These are phyloP conservation scores for Fulmarus glacialis DNA, from an alignment of 2,113 vertebrate species.

Conservation along the genomic window DNA sequence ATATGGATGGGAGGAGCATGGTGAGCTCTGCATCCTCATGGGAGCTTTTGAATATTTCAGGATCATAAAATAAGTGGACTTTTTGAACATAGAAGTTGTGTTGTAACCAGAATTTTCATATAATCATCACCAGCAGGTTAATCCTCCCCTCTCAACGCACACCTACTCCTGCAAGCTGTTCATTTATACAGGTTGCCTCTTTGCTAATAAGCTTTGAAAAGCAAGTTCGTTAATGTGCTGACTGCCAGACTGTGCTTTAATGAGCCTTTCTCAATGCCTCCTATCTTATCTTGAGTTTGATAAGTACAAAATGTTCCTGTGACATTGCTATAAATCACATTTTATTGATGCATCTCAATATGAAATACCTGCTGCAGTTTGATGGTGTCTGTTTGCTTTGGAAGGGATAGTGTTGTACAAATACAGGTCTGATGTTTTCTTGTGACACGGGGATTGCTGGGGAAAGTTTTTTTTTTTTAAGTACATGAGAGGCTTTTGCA, in stretches of 20 bases:
- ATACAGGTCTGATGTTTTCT: background rate
- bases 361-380: background rate
- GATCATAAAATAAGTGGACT: background rate
- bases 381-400: background rate
- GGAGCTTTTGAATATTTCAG: background rate
- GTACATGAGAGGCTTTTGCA: background rate
- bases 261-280: slow-evolving; percentile 32
- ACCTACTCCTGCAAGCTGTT: slow-evolving; percentile 3
- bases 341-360: slow-evolving; percentile 12
- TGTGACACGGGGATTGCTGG: background rate
- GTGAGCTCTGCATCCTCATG: background rate
- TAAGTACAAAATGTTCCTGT: slow-evolving; percentile 25
- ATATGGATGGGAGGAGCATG: background rate
- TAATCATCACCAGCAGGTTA: background rate
- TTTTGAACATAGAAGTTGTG: background rate
- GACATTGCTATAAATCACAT: slow-evolving; percentile 14
- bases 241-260: slow-evolving; percentile 16
- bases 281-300: slow-evolving; percentile 47
- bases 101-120: background rate
- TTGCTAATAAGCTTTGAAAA: background rate
- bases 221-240: background rate
- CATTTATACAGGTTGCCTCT: background rate
- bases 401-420: background rate
- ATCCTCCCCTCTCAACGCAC: background rate
- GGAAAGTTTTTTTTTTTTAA: background rate